Percentiles rank a stretch among this genome's conserved stretches.
phyloP scores from a whole-genome alignment of 2,797 vertebrate species.

The Leptodactylus fallax region DNA sequence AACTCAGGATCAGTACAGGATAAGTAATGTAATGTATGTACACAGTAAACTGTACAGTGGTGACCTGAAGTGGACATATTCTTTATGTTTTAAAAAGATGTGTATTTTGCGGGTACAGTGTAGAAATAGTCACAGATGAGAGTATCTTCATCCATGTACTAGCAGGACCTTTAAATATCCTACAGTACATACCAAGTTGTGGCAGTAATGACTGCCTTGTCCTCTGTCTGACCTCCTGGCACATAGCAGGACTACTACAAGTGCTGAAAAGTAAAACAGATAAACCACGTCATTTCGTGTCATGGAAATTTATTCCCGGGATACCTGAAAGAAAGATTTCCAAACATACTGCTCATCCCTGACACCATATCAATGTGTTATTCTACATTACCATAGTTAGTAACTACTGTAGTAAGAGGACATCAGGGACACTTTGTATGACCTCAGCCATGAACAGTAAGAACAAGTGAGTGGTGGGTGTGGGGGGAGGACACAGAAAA shows the following conservation, averaged over 20 bases:
- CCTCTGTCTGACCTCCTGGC: conserved; percentile 20
- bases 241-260: not conserved
- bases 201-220: not conserved
- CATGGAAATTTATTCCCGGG: conserved; percentile 7
- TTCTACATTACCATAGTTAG: not conserved
- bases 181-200: conserved; percentile 9
- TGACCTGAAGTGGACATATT: too few species aligned
- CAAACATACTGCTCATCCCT: not conserved
- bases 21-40: too few species aligned
- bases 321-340: not conserved
- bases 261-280: conserved; percentile 34
- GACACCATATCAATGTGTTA: not conserved
- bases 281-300: conserved; percentile 9
- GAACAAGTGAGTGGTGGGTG: not conserved
- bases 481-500: not conserved
- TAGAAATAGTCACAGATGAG: not conserved
- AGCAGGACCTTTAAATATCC: not conserved
- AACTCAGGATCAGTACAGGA: too few species aligned
- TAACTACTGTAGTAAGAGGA: not conserved
- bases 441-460: not conserved
- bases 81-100: too few species aligned
- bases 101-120: too few species aligned
- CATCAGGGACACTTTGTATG: not conserved
- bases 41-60: too few species aligned
- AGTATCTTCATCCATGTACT: not conserved